Conservation (phyloP, 2,888 invertebrate genomes). For the Thereva unica region DNA sequence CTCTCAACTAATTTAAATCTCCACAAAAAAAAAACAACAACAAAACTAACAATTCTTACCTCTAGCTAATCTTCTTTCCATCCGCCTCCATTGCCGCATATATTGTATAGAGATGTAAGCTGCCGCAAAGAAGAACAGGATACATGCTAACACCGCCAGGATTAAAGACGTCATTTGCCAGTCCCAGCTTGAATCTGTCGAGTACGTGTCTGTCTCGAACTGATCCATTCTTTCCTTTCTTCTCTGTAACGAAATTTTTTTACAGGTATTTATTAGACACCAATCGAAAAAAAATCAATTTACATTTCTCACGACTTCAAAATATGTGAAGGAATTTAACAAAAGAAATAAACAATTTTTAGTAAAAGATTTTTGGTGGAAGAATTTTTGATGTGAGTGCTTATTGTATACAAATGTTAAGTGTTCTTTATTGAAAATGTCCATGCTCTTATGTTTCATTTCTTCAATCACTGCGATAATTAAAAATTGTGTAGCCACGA, state of each 20-base stretch:
- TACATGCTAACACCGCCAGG: constrained; percentile 74
- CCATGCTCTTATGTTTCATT: no score
- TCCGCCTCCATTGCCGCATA: constrained; percentile 77
- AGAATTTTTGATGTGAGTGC: no score
- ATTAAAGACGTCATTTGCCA: constrained; percentile 75
- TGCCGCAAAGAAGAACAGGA: constrained; percentile 78
- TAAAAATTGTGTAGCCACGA: no score
- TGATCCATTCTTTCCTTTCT: constrained; percentile 54
- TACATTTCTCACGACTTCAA: neutral
- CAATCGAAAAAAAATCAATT: constrained; percentile 10
- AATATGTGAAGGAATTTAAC: neutral
- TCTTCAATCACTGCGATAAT: no score
- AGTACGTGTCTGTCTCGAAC: constrained; percentile 53
- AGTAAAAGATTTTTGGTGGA: no score
- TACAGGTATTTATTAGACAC: constrained; percentile 1
- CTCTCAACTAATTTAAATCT: no score
- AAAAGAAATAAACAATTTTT: no score
- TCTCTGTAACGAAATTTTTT: constrained; percentile 47
- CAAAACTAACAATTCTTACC: constrained; percentile 61
- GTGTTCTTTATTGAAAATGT: no score
- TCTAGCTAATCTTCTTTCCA: constrained; percentile 77
- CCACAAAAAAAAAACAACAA: no score
- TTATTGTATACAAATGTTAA: no score
- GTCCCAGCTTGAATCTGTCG: constrained; percentile 66
- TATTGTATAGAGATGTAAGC: constrained; percentile 76